Percentiles rank a stretch among this genome's conserved stretches.
Evolutionary conservation across 2,797 vertebrate genomes (phyloP).

Genomic region (Ptychadena robeensis): DNA sequence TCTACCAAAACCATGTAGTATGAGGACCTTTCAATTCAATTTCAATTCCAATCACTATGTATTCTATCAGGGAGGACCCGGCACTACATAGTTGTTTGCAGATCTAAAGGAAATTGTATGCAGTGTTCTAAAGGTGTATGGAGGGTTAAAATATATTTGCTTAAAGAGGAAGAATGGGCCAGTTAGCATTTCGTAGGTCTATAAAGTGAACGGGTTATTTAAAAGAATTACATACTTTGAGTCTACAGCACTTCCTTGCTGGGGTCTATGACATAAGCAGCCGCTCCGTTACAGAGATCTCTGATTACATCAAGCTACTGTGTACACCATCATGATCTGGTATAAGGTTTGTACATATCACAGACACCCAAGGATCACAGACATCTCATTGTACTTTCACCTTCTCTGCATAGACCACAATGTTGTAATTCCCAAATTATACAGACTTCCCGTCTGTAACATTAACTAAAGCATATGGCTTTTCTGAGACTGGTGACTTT

Average conservation of each 20-base stretch:
- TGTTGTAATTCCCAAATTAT: slow-evolving; percentile 41
- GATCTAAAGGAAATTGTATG: too few relatives aligned
- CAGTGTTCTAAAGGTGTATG: too few relatives aligned
- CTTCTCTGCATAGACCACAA: slow-evolving; percentile 45
- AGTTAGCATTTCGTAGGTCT: background rate
- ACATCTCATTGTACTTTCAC: slow-evolving; percentile 51
- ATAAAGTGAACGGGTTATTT: background rate
- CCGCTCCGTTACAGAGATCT: slow-evolving; percentile 26
- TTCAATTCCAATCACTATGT: too few relatives aligned
- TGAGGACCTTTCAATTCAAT: too few relatives aligned
- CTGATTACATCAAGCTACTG: slow-evolving; percentile 20
- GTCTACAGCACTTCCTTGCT: slow-evolving; percentile 14
- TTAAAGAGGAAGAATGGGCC: background rate
- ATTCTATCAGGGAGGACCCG: too few relatives aligned
- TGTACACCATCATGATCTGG: slow-evolving; percentile 32
- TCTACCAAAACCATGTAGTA: too few relatives aligned
- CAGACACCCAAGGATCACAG: slow-evolving; percentile 33
- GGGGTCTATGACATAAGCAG: slow-evolving; percentile 17
- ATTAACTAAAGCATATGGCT: slow-evolving; percentile 46
- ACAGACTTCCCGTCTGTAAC: slow-evolving; percentile 48
- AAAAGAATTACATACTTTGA: background rate
- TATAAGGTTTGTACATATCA: slow-evolving; percentile 48
- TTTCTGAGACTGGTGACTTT: slow-evolving; percentile 40
- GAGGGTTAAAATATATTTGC: background rate
- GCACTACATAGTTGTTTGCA: too few relatives aligned